Conservation (phyloP, 2,888 invertebrate species). For the Embidobia sp. region DNA sequence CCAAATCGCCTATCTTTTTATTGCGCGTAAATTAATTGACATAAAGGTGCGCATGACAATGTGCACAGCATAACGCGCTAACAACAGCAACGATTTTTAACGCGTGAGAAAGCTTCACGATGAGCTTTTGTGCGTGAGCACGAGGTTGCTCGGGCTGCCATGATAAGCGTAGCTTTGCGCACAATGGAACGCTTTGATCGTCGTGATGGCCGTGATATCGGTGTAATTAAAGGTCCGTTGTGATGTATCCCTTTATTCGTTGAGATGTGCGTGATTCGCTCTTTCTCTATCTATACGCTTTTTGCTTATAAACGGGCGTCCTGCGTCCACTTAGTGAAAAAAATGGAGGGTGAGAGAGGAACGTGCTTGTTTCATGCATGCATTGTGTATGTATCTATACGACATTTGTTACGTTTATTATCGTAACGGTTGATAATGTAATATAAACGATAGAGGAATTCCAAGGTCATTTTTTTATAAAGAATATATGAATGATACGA, state of each 20-base stretch:
- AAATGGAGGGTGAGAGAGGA: too few relatives aligned
- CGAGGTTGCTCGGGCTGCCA: conserved; percentile 46
- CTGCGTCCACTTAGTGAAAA: conserved; percentile 29
- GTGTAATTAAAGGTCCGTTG: conserved; percentile 80
- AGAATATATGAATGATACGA: too few relatives aligned
- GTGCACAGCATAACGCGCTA: conserved; percentile 40
- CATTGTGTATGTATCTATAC: too few relatives aligned
- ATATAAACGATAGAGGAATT: too few relatives aligned
- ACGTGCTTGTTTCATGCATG: too few relatives aligned
- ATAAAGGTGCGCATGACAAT: conserved; percentile 55
- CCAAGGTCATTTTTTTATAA: too few relatives aligned
- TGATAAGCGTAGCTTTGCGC: conserved; percentile 56
- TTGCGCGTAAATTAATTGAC: conserved; percentile 61
- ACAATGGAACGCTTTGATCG: conserved; percentile 79
- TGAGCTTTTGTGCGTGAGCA: conserved; percentile 60
- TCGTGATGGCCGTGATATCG: conserved; percentile 80
- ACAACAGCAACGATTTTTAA: conserved; percentile 56
- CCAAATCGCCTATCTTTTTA: conserved; percentile 51
- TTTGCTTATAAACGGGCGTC: conserved; percentile 29
- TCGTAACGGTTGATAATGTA: too few relatives aligned
- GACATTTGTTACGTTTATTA: too few relatives aligned
- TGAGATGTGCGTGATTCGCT: conserved; percentile 71
- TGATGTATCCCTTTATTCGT: conserved; percentile 70
- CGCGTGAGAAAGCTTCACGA: conserved; percentile 58
- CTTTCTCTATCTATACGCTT: conserved; percentile 35